These are phyloP conservation scores for Vanessa atalanta DNA, from an alignment of 1,140 invertebrate genomes.

Conservation along the genomic window DNA sequence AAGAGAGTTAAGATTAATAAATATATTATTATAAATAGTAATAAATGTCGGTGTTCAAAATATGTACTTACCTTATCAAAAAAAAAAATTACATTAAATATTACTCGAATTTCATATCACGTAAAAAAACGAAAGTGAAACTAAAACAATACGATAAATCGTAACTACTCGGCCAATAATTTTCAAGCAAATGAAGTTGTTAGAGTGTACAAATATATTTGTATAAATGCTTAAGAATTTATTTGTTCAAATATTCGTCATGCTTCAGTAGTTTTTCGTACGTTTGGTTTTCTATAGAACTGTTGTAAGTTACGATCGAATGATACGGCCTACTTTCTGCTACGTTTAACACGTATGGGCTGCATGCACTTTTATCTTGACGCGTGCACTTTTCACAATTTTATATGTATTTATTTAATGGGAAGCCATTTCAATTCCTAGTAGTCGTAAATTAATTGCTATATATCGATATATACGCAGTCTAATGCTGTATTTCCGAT, in stretches of 20 bases:
- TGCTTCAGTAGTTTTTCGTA: slow-evolving; percentile 15
- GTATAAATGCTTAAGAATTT: neutral
- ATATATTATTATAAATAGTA: too few species aligned
- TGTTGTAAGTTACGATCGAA: slow-evolving; percentile 6
- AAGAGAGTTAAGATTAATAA: too few species aligned
- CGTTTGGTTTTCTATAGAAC: slow-evolving; percentile 9
- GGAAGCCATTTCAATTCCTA: neutral
- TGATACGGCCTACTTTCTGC: slow-evolving; percentile 43
- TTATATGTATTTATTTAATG: neutral
- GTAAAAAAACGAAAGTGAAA: too few species aligned
- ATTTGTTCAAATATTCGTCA: slow-evolving; percentile 29
- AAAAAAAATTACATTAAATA: too few species aligned
- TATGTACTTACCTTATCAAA: too few species aligned
- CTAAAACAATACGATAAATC: too few species aligned
- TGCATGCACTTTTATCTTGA: slow-evolving; percentile 30
- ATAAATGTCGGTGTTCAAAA: too few species aligned
- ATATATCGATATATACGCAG: too few species aligned
- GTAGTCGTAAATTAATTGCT: neutral
- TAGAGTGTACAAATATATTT: neutral
- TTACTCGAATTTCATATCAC: too few species aligned
- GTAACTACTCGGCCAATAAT: neutral
- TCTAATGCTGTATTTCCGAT: too few species aligned
- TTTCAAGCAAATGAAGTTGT: neutral
- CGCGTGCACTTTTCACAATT: slow-evolving; percentile 7
- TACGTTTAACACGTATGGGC: slow-evolving; percentile 44